A percentile compares a stretch with the other conserved stretches of the same genome.
Conservation (phyloP, 2,888 invertebrate genomes). For the Anoncus sp. region DNA sequence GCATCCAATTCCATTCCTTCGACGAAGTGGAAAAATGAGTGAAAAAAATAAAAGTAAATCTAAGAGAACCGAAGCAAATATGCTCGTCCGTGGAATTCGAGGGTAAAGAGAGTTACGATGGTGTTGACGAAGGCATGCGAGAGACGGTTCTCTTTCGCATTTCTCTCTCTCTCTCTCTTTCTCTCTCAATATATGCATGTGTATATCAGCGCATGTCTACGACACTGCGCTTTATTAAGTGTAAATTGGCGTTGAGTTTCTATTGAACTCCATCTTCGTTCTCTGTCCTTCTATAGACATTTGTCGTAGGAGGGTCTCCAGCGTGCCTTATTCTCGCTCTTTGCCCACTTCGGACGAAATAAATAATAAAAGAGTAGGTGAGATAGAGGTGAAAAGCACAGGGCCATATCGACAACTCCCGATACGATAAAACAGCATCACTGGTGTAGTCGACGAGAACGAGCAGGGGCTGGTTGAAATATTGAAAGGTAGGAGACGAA, state of each 20-base stretch:
- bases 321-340: constrained; percentile 10
- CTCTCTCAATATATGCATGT: constrained; percentile 28
- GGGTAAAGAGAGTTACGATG: constrained; percentile 23
- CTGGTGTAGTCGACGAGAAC: neutral
- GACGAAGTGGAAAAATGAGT: constrained; percentile 45
- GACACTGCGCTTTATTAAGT: constrained; percentile 81
- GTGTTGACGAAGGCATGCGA: constrained; percentile 21
- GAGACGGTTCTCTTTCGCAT: neutral
- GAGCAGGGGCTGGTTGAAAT: constrained; percentile 1
- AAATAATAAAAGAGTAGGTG: too few species aligned
- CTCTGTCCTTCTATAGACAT: constrained; percentile 23
- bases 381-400: neutral
- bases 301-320: constrained; percentile 15
- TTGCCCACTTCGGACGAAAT: too few species aligned
- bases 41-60: constrained; percentile 17
- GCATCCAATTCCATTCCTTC: constrained; percentile 72
- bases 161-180: neutral
- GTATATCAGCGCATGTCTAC: constrained; percentile 71
- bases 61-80: constrained; percentile 38
- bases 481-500: neutral
- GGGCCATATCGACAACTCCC: constrained; percentile 1
- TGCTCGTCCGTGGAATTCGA: constrained; percentile 15
- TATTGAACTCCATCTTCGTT: constrained; percentile 75
- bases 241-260: constrained; percentile 75
- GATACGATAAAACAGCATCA: constrained; percentile 33